Conservation (phyloP, 2,797 vertebrate species). For the Spatula clypeata region DNA sequence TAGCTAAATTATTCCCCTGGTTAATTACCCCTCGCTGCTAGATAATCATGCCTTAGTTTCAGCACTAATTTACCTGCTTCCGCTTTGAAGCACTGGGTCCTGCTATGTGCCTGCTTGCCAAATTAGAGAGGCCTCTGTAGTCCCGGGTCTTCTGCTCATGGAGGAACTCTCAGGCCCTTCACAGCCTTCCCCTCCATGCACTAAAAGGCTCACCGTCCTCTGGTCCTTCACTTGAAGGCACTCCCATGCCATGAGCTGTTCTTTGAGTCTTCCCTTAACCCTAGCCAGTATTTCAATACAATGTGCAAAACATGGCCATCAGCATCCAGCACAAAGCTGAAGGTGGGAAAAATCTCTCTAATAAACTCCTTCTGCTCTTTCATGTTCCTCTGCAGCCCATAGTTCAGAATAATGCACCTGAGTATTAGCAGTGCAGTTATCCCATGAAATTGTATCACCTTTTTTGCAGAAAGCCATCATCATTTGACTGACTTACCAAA, state of each 20-base stretch:
- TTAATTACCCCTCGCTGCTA: background rate
- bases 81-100: background rate
- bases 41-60: background rate
- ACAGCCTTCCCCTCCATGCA: background rate
- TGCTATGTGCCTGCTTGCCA: background rate
- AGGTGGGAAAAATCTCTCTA: background rate
- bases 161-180: background rate
- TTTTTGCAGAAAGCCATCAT: conserved; percentile 45
- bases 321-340: background rate
- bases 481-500: conserved; percentile 37
- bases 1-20: background rate
- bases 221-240: background rate
- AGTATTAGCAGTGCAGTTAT: conserved; percentile 8
- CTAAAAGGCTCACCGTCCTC: background rate
- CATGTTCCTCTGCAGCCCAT: background rate
- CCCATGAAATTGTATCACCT: background rate
- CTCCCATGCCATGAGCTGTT: background rate
- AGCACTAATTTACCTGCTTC: conserved; percentile 13
- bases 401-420: background rate
- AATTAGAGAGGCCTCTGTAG: background rate
- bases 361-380: background rate
- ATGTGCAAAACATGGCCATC: background rate
- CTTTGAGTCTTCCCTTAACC: background rate
- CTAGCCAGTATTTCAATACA: background rate
- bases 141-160: background rate